These are phyloP conservation scores for Pontoporia blainvillei DNA, from an alignment of 2,113 vertebrate genomes.

Conservation along the genomic window DNA sequence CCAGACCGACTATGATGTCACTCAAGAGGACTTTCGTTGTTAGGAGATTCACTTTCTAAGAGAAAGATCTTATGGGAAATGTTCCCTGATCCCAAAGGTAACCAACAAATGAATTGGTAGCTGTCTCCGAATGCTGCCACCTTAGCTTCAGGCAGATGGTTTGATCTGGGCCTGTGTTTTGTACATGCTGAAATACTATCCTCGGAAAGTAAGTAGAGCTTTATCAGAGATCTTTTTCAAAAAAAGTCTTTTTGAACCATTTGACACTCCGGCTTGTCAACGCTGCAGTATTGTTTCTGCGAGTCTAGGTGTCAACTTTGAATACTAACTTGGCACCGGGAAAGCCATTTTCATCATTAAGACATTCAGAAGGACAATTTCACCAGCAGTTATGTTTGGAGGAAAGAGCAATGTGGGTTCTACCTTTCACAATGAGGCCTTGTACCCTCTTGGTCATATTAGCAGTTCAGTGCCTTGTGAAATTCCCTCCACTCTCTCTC, in stretches of 20 bases:
- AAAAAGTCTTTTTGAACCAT: not conserved
- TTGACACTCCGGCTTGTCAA: not conserved
- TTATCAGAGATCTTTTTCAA: not conserved
- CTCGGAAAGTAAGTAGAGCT: not conserved
- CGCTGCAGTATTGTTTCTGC: not conserved
- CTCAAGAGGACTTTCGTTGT: not conserved
- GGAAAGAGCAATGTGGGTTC: not conserved
- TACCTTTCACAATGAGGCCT: not conserved
- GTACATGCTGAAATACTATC: not conserved
- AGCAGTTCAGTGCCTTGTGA: not conserved
- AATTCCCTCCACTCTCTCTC: not conserved
- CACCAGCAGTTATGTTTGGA: not conserved
- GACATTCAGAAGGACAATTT: not conserved
- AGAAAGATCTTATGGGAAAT: not conserved
- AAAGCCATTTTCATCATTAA: not conserved
- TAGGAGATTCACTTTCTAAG: not conserved
- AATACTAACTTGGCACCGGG: not conserved
- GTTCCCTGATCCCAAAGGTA: not conserved
- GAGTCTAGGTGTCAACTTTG: not conserved
- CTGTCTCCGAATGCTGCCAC: not conserved
- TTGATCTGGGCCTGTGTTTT: not conserved
- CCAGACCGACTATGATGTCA: not conserved
- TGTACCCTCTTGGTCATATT: not conserved
- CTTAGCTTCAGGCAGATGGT: not conserved
- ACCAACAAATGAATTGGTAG: not conserved